Base-by-base conservation (phyloP, 2,888 invertebrate species). In the Elegia similella region DNA sequence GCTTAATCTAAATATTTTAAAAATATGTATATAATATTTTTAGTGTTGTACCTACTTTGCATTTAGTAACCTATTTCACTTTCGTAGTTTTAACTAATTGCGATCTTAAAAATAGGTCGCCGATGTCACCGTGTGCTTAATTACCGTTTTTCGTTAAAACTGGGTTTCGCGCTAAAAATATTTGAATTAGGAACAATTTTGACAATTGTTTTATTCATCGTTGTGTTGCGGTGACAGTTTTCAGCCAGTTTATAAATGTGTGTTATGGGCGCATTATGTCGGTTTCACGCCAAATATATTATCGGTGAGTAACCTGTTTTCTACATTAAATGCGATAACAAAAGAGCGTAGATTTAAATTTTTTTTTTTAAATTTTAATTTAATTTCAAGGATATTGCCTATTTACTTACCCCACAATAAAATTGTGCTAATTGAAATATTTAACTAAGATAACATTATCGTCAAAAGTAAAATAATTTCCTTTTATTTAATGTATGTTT, bases 251-350 rank as follows among this genome's bases (percentile, higher is more conserved):
- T 57, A n/a, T 60, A 62, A 61, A 86, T 88, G 88, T 89, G 88
- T 87, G 86, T 88, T 69, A 88, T 89, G 83, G 89, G 90, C 65
- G 88, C 83, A 64, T 72, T 91, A 69, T 91, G 90, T 72, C 86
- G 88, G 58, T 88, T 87, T 67, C 90, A 90, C 68, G 90, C 90
- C 64, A 90, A 84, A 76, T 87, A 87, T 72, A 84, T 86, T 61
- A 82, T 89, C 67, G 84, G 90, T 90, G 74, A 90, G 90, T 81
- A n/a, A 5, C 23, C 0, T 6, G 38, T 38, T 17, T 12, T 23
- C 23, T 23, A 23, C 23, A 17, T 8, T 38, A n/a, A n/a, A n/a
- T n/a, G n/a, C n/a, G n/a, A n/a, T n/a, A n/a, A n/a, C 23, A 23
- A 23, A 23, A 23, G n/a, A 23, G 23, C 23, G 5, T 23, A 23